Evolutionary conservation across 2,888 invertebrate genomes (phyloP).

Genomic region (Nematopogon swammerdamellus): DNA sequence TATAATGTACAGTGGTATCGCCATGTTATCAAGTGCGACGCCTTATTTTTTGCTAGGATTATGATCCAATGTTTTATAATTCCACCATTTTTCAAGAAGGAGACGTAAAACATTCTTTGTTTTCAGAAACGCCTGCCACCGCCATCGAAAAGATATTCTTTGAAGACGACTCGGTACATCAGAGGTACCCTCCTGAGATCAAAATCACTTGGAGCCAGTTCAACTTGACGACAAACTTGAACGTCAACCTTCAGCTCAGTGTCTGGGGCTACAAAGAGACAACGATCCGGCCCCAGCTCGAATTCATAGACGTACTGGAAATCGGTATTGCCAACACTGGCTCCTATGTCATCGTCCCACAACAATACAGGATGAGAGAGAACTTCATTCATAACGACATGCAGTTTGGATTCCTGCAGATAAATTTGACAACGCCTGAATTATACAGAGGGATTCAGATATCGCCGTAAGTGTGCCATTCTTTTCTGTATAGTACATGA

Average conservation of each 20-base stretch:
- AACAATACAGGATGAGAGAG: constrained; percentile 65
- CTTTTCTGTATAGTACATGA: too few species aligned
- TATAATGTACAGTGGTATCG: too few species aligned
- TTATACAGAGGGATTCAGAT: constrained; percentile 61
- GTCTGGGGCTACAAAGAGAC: constrained; percentile 89
- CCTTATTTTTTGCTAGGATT: too few species aligned
- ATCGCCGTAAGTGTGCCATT: constrained; percentile 65
- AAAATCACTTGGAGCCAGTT: constrained; percentile 80
- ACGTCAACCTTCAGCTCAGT: constrained; percentile 75
- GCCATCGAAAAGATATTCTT: constrained; percentile 86
- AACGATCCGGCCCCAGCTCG: constrained; percentile 74
- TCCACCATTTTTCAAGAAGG: too few species aligned
- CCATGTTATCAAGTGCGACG: too few species aligned
- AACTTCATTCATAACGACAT: constrained; percentile 69
- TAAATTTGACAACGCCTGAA: constrained; percentile 78
- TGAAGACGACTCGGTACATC: constrained; percentile 67
- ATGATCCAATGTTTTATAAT: too few species aligned
- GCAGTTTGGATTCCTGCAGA: constrained; percentile 83
- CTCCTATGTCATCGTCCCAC: constrained; percentile 68
- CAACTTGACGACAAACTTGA: constrained; percentile 79
- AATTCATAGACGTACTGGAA: constrained; percentile 76
- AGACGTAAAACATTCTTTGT: too few species aligned
- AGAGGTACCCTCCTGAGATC: constrained; percentile 70
- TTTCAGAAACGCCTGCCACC: constrained; percentile 80
- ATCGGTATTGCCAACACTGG: constrained; percentile 65